phyloP scores from a whole-genome alignment of 35 echinoderm and acorn worm species.

The Hemicentrotus pulcherrimus region DNA sequence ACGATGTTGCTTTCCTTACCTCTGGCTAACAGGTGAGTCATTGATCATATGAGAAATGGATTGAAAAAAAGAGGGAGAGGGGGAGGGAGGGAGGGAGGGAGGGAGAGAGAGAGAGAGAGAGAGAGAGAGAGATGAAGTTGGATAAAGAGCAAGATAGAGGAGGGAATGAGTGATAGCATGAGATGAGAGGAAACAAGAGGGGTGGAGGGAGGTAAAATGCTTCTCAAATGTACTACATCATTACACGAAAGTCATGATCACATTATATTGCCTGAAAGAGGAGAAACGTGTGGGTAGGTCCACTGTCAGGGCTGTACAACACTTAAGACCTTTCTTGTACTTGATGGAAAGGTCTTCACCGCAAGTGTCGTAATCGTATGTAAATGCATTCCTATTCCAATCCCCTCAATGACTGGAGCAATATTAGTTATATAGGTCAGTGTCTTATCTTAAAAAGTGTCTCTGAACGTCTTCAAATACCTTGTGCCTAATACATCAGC shows the following conservation, averaged over 20 bases:
- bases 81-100: background rate
- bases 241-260: background rate
- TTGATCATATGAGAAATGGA: background rate
- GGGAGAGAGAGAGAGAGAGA: too few relatives aligned
- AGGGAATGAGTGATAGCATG: too few relatives aligned
- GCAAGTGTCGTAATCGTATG: background rate
- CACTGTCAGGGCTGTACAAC: background rate
- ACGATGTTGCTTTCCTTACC: background rate
- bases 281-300: background rate
- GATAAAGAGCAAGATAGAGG: too few relatives aligned
- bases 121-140: too few relatives aligned
- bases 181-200: too few relatives aligned
- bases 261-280: background rate
- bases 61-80: background rate
- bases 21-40: conserved; percentile 8
- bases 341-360: background rate
- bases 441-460: background rate
- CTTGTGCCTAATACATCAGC: background rate
- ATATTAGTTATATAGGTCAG: background rate
- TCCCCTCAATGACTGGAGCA: background rate
- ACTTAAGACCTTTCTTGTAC: background rate
- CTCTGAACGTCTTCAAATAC: background rate
- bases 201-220: background rate
- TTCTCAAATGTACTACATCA: background rate
- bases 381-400: background rate